Conservation (phyloP, 64 coral and sea anemone species). For the Acropora yongei region DNA sequence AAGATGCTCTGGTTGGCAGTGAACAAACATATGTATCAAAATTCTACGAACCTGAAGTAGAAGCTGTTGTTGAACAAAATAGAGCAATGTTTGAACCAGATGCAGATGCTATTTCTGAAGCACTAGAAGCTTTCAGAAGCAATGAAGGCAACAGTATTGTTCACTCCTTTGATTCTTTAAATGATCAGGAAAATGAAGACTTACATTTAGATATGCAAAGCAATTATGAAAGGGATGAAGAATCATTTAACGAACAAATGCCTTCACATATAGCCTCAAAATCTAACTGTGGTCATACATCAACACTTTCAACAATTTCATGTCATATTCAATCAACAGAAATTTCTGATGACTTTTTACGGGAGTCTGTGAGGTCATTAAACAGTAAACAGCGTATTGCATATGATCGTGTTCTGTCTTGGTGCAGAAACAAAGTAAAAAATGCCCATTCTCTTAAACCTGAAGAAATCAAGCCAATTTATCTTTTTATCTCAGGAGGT, state of each 20-base stretch:
- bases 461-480: slow-evolving; percentile 24
- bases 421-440: slow-evolving; percentile 47
- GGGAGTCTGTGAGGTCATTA: slow-evolving; percentile 15
- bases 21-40: slow-evolving; percentile 55
- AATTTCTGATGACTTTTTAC: slow-evolving; percentile 30
- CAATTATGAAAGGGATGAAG: slow-evolving; percentile 1
- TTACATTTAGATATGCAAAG: slow-evolving; percentile 11
- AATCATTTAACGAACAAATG: slow-evolving; percentile 39
- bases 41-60: slow-evolving; percentile 33
- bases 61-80: slow-evolving; percentile 34
- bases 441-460: slow-evolving; percentile 33
- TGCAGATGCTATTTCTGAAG: slow-evolving; percentile 51
- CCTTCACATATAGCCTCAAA: slow-evolving; percentile 24
- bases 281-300: neutral
- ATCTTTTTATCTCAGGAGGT: slow-evolving; percentile 47
- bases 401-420: slow-evolving; percentile 34
- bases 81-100: slow-evolving; percentile 48
- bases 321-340: slow-evolving; percentile 44
- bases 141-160: slow-evolving; percentile 42
- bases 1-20: slow-evolving; percentile 39
- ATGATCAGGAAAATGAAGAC: slow-evolving; percentile 57
- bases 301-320: neutral
- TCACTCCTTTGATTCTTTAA: slow-evolving; percentile 54
- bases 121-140: slow-evolving; percentile 51
- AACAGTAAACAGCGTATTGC: slow-evolving; percentile 33